Evolutionary conservation across 2,888 invertebrate species (phyloP).

Genomic region (Calephelis perditalis): DNA sequence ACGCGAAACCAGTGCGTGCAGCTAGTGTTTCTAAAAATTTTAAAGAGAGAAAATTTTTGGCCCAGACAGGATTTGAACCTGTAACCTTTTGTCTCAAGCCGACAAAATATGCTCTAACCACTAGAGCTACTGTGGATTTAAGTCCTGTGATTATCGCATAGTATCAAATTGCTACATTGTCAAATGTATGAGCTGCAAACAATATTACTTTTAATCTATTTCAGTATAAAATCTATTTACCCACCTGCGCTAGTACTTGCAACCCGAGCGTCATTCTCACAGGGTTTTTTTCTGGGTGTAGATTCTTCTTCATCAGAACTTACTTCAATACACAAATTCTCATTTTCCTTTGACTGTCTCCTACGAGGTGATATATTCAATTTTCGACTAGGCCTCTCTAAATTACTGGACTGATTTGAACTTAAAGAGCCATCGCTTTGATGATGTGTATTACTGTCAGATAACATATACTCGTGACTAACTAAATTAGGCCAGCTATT

Average conservation of each 20-base stretch:
- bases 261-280: constrained; percentile 40
- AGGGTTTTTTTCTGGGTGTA: constrained; percentile 48
- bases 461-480: constrained; percentile 36
- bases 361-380: constrained; percentile 66
- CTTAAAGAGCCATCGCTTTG: constrained; percentile 27
- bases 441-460: constrained; percentile 34
- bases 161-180: too few species aligned
- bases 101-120: too few species aligned
- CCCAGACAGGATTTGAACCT: too few species aligned
- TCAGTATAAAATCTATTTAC: too few species aligned
- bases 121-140: too few species aligned
- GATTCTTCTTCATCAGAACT: constrained; percentile 72
- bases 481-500: constrained; percentile 29
- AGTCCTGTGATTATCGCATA: too few species aligned
- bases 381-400: constrained; percentile 65
- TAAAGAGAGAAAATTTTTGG: too few species aligned
- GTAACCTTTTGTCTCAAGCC: too few species aligned
- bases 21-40: too few species aligned
- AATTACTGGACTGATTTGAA: constrained; percentile 34
- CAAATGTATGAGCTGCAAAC: too few species aligned
- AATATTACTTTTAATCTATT: too few species aligned
- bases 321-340: constrained; percentile 57
- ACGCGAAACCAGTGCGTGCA: too few species aligned
- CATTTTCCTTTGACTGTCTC: constrained; percentile 60
- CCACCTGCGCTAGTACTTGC: constrained; percentile 5